A percentile compares a stretch with the other conserved stretches of the same genome.
Conservation (phyloP, 2,113 vertebrate species). For the Nanger granti region DNA sequence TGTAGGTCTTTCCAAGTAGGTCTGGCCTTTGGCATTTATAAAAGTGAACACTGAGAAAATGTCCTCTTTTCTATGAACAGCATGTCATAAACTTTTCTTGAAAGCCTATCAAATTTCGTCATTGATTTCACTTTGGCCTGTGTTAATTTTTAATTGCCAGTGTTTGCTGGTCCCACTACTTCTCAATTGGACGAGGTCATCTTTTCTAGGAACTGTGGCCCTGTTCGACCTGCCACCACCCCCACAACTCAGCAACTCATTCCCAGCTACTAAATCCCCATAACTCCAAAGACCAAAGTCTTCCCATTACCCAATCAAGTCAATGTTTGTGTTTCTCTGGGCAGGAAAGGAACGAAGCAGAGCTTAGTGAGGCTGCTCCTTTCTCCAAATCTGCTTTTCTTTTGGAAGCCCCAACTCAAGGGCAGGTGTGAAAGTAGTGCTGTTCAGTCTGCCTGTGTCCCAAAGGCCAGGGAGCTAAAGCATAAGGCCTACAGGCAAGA, state of each 20-base stretch:
- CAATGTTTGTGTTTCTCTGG: slow-evolving; percentile 47
- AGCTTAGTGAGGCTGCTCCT: background rate
- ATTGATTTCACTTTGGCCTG: slow-evolving; percentile 56
- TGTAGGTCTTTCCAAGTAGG: slow-evolving; percentile 43
- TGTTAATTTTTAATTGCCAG: slow-evolving; percentile 71
- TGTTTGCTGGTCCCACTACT: slow-evolving; percentile 47
- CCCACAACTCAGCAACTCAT: slow-evolving; percentile 29
- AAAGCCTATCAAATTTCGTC: slow-evolving; percentile 60
- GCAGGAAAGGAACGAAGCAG: slow-evolving; percentile 28
- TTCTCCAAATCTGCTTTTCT: slow-evolving; percentile 1
- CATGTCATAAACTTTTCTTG: slow-evolving; percentile 57
- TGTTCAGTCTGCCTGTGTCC: slow-evolving; percentile 5
- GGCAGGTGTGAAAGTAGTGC: slow-evolving; percentile 31
- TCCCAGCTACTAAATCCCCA: slow-evolving; percentile 21
- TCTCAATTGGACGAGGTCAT: slow-evolving; percentile 26
- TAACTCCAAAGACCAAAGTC: slow-evolving; percentile 39
- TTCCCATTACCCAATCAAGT: slow-evolving; percentile 30
- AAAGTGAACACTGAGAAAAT: slow-evolving; percentile 57
- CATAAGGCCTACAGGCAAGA: background rate
- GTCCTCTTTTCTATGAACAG: slow-evolving; percentile 59
- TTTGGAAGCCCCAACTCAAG: background rate
- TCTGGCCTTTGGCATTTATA: slow-evolving; percentile 51
- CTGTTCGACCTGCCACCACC: background rate
- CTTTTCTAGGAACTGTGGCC: slow-evolving; percentile 63
- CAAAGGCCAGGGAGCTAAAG: slow-evolving; percentile 34